Evolutionary conservation across 2,797 vertebrate genomes (phyloP), one percentile per base, ranked within the genome.

Genomic region (Gymnoscopelus microlampas): DNA sequence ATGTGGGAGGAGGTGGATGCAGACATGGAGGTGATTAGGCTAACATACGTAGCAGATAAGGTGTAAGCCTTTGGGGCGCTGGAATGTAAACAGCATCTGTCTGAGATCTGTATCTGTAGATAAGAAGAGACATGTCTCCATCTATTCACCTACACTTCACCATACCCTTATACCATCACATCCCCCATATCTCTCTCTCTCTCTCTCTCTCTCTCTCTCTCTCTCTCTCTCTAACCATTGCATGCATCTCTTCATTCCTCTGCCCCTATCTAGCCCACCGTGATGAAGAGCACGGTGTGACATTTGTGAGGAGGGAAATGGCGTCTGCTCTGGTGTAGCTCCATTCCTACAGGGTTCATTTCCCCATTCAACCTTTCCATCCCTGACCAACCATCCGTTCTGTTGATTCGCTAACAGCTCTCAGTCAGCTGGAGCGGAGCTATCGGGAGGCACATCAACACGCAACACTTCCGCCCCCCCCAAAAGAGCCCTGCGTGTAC

Each of bases 81-180:
- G 84, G 91, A 92, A 93, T 86, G 89, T 90, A 92, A 92, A 93
- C 90, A 93, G 29, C 56, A 68, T 68, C 68, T 54, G 76, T 88
- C 82, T 84, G 74, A 75, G 56, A 82, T 82, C 78, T 74, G 23
- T 44, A 54, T 65, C 3, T 75, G 76, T 84, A 44, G 39, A 44
- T 44, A 44, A 44, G 39, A 6, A 44, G 1, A 5, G 7, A 35
- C 39, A 79, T 75, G 77, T 68, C 71, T 77, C 48, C 61, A 60
- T 73, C 78, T 57, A 49, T 68, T 61, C 67, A 49, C 8, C 56
- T 48, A 44, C 47, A 47, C 32, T 11, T 59, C 67, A 67, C 1
- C 0, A 4, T 73, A 44, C 5, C 6, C 2, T 60, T 63, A 32
- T 53, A 23, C 32, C 35, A 6, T 35, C 15, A 19, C 19, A 19